phyloP scores from a whole-genome alignment of 2,888 invertebrate genomes.

The Atherix ibis region DNA sequence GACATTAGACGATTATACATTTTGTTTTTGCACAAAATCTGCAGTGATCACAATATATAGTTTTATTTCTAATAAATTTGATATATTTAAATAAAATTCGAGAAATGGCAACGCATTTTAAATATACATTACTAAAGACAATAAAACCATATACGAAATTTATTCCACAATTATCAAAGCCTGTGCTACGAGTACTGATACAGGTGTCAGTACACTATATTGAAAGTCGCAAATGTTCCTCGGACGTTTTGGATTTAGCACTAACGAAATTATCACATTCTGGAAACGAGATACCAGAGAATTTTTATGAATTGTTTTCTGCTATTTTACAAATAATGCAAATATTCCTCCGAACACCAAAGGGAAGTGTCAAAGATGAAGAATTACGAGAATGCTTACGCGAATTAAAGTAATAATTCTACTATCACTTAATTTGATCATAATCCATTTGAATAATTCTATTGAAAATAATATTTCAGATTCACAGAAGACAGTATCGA shows the following conservation, averaged over 20 bases:
- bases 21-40: too few relatives aligned
- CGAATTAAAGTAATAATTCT: constrained; percentile 28
- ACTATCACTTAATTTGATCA: neutral
- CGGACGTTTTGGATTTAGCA: constrained; percentile 29
- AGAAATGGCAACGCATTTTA: constrained; percentile 25
- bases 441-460: neutral
- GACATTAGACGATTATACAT: too few relatives aligned
- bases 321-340: constrained; percentile 35
- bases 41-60: too few relatives aligned
- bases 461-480: constrained; percentile 17
- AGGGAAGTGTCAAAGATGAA: constrained; percentile 31
- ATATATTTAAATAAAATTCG: too few relatives aligned
- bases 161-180: constrained; percentile 28
- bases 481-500: constrained; percentile 35
- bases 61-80: too few relatives aligned
- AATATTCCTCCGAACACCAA: constrained; percentile 33
- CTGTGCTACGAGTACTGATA: constrained; percentile 28
- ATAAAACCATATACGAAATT: constrained; percentile 26
- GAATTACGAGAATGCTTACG: constrained; percentile 35
- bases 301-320: constrained; percentile 37
- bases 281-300: constrained; percentile 30
- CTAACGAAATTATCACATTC: constrained; percentile 28
- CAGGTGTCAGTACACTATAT: constrained; percentile 33
- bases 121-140: constrained; percentile 24
- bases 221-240: constrained; percentile 29